These are phyloP conservation scores for Lasius platythorax DNA, from an alignment of 2,888 invertebrate genomes.

Conservation along the genomic window DNA sequence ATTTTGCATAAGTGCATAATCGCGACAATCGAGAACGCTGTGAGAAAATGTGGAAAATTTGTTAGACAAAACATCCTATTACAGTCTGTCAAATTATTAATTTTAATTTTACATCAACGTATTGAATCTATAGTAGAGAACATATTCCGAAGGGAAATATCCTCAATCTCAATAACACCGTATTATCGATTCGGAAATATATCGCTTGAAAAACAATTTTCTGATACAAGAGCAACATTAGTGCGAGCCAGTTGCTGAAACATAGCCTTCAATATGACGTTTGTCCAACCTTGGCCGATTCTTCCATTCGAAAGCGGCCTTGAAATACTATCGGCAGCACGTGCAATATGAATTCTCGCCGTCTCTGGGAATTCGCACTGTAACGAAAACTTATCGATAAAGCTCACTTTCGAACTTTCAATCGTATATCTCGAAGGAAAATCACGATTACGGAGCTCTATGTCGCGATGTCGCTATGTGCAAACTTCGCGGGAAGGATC, in stretches of 20 bases:
- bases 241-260: conserved; percentile 14
- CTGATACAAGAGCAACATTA: not conserved
- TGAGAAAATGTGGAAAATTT: not conserved
- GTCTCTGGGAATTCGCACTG: not conserved
- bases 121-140: not conserved
- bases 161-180: not conserved
- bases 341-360: conserved; percentile 34
- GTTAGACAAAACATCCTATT: not conserved
- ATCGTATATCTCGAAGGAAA: conserved; percentile 7
- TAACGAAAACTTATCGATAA: conserved; percentile 28
- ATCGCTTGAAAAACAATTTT: conserved; percentile 11
- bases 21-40: not conserved
- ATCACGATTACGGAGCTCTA: not conserved
- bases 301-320: conserved; percentile 21
- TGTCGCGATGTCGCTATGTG: not conserved
- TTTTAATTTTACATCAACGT: not conserved
- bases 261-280: not conserved
- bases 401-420: conserved; percentile 20
- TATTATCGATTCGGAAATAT: not conserved
- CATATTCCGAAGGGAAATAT: too few relatives aligned
- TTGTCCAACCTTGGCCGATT: conserved; percentile 45
- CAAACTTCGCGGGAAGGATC: not conserved
- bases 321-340: conserved; percentile 18
- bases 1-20: not conserved
- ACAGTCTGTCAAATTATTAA: not conserved